Evolutionary conservation across 1,140 invertebrate genomes (phyloP), one percentile per base, ranked within the genome.

Genomic region (Drosophila arizonae): DNA sequence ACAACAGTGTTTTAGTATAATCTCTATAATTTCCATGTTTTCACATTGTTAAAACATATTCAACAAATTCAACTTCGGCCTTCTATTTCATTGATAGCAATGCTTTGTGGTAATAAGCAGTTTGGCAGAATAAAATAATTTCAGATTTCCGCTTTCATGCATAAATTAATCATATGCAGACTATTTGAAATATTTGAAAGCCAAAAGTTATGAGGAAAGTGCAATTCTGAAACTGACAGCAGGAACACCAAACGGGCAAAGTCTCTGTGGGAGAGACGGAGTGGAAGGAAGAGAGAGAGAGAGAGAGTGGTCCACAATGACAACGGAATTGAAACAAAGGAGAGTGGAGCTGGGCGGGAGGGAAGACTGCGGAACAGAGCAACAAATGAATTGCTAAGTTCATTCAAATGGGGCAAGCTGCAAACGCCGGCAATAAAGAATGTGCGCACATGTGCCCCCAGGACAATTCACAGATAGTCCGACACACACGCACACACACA

Each of bases 371-470:
- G 62, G 63, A 79, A 3, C 21, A 63, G 63, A 61, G 17, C 55
- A 64, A 48, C 64, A 67, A 58, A 60, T 67, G 66, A 58, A 72
- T 72, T 72, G 76, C 69, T 75, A 79, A 88, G 82, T 79, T 84
- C 82, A 88, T 87, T 87, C 79, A 87, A 88, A 84, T 87, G 79
- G 74, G 67, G 45, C 58, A 71, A 51, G 30, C 66, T 74, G 65
- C 67, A 63, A 64, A 77, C 55, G 64, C 72, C 66, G 68, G 81
- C 81, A 72, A 79, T 67, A 76, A 86, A 87, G 78, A 86, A 86
- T 87, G 81, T 80, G 76, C 71, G 58, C 79, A 75, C 75, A 81
- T 78, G 70, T 87, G 71, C 62, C 81, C 81, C 66, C 77, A 85
- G 81, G 81, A 86, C 63, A 63, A 51, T 63, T 69, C 60, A 75